A percentile compares a stretch with the other conserved stretches of the same genome.
These are phyloP conservation scores for Eriocheir sinensis DNA, from an alignment of 1,140 invertebrate species.

Conservation along the genomic window DNA sequence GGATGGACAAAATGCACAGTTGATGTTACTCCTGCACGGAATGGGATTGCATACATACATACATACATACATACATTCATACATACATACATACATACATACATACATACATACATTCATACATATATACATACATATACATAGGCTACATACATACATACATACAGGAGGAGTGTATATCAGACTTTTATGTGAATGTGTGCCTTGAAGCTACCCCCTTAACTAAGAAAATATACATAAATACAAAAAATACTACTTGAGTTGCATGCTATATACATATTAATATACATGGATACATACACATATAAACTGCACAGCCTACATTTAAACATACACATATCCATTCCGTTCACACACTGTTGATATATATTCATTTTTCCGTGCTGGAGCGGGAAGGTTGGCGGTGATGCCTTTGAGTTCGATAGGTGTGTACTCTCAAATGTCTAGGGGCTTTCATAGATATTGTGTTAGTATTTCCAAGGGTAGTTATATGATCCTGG, in stretches of 20 bases:
- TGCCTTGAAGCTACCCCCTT: neutral
- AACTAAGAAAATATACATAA: neutral
- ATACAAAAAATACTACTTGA: neutral
- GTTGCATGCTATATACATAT: neutral
- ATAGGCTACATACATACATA: slow-evolving; percentile 52
- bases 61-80: slow-evolving; percentile 33
- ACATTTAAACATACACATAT: neutral
- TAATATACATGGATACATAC: slow-evolving; percentile 1
- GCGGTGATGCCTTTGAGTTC: neutral
- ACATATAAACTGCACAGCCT: neutral
- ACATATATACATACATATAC: slow-evolving; percentile 54
- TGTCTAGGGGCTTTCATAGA: too few relatives aligned
- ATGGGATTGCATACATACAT: neutral
- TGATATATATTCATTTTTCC: neutral
- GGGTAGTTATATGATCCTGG: too few relatives aligned
- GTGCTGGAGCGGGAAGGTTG: neutral
- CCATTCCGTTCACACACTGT: neutral
- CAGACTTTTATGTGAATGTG: neutral
- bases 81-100: slow-evolving; percentile 55
- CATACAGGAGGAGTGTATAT: neutral
- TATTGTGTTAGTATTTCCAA: too few relatives aligned
- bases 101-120: slow-evolving; percentile 53
- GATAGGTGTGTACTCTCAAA: too few relatives aligned
- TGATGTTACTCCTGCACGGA: neutral
- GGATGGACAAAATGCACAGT: too few relatives aligned